These are phyloP conservation scores for Aurelia sp. DNA, from an alignment of 30 jellyfish, hydroid and myxozoan species.

Conservation along the genomic window DNA sequence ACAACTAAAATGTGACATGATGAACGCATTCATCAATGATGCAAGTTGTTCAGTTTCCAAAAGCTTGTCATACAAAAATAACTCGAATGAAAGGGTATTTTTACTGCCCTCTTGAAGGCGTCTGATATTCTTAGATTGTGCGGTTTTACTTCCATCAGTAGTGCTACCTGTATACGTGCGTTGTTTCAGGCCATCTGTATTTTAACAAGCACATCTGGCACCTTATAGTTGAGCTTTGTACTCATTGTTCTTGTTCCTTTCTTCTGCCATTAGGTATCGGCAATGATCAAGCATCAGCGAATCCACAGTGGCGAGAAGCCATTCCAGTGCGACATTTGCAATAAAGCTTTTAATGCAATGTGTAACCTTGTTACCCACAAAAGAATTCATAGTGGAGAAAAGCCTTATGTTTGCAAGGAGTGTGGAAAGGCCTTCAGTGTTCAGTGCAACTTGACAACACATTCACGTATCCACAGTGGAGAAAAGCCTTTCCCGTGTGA, in stretches of 20 bases:
- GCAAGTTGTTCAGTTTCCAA: no score
- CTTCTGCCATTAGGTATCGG: conserved; percentile 24
- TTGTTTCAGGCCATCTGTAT: not conserved
- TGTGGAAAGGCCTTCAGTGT: conserved; percentile 66
- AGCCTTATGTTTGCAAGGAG: conserved; percentile 48
- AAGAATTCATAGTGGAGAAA: conserved; percentile 67
- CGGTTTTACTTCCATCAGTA: no score
- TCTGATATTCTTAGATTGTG: no score
- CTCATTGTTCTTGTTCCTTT: not conserved
- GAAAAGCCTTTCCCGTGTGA: conserved; percentile 60
- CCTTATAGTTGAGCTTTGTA: not conserved
- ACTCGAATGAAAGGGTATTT: no score
- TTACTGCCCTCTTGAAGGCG: no score
- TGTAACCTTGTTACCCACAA: conserved; percentile 60
- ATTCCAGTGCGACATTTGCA: conserved; percentile 57
- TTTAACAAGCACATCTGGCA: not conserved
- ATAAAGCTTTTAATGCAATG: conserved; percentile 63
- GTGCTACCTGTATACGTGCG: no score
- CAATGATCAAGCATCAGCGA: conserved; percentile 44
- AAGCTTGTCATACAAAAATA: no score
- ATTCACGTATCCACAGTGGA: conserved; percentile 49
- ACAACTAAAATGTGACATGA: no score
- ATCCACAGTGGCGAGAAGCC: conserved; percentile 77
- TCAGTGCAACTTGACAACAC: conserved; percentile 63
- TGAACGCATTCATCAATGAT: no score